Base-by-base conservation (phyloP, 2,888 invertebrate species). In the Pammene aurita region DNA sequence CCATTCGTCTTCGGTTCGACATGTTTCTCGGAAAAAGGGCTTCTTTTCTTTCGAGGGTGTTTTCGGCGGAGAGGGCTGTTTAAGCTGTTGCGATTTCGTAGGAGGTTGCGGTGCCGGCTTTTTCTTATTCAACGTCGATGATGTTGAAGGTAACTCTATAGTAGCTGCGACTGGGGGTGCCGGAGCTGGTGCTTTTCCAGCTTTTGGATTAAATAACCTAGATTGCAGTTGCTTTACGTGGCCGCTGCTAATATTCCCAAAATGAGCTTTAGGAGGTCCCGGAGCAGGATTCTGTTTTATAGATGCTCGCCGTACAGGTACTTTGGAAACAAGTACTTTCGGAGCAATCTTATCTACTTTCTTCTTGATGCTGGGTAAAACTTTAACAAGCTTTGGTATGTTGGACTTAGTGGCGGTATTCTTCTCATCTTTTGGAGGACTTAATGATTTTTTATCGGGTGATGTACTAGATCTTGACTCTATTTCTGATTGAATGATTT, bases 1-100 rank as follows among this genome's bases (percentile, higher is more conserved):
- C 87, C 94, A 94, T 77, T 94, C 94, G 71, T 94, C 94, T 80
- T 94, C 94, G 26, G 94, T 94, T 62, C 94, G 94, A 78, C 94
- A 94, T 1, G 94, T 94, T 81, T 94, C 94, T 14, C 93, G 91
- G 78, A 93, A 93, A 76, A 90, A 94, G 73, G 90, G 92, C 72
- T 84, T 77, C 71, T 86, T 85, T 71, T 85, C 84, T 74, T 81
- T 81, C 46, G 82, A 75, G 0, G 82, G 79, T 6, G 75, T 63
- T 67, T 80, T 77, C 13, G 78, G 70, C 38, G 83, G 76, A 4
- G 80, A 73, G 6, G 74, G 66, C 44, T 85, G 83, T 65, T 88
- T 87, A 7, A 84, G 72, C 60, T 76, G 77, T 18, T 66, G 71
- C 42, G 71, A 54, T 71, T 78, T 77, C 18, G 71, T 54, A 26